These are phyloP conservation scores for Doris montereyensis DNA, from an alignment of 2,888 invertebrate species.

Conservation along the genomic window DNA sequence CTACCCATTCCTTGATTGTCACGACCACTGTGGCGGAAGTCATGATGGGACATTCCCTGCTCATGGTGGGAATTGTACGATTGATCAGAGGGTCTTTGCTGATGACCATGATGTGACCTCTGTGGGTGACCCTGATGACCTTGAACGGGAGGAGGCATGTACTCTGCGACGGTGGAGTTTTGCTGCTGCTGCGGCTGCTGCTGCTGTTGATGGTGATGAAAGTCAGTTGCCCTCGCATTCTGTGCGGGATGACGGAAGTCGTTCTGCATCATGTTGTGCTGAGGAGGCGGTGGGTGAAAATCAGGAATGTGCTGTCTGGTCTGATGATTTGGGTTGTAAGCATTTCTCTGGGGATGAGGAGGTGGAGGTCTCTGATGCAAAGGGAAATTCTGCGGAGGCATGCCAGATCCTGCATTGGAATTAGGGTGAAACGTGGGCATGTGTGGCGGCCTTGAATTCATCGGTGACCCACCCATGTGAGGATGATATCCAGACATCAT, in stretches of 20 bases:
- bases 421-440: conserved; percentile 25
- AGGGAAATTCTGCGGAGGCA: conserved; percentile 33
- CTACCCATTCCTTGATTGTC: conserved; percentile 27
- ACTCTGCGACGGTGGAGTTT: conserved; percentile 25
- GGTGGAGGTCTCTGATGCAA: neutral
- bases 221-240: neutral
- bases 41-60: conserved; percentile 35
- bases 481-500: conserved; percentile 36
- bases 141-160: no score
- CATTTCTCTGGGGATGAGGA: neutral
- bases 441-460: conserved; percentile 36
- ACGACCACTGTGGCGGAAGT: conserved; percentile 25
- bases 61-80: conserved; percentile 27
- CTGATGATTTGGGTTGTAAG: neutral
- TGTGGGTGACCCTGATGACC: neutral
- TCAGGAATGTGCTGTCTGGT: neutral
- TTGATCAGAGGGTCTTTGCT: neutral
- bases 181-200: conserved; percentile 25
- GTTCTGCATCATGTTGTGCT: neutral
- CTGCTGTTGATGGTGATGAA: conserved; percentile 30
- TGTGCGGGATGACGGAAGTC: neutral
- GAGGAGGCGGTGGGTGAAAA: neutral
- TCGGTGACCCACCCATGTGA: conserved; percentile 32
- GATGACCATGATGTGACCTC: neutral
- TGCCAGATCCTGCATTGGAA: conserved; percentile 8